These are phyloP conservation scores for Phocides pigmalion DNA, from an alignment of 1,140 invertebrate genomes.

Conservation along the genomic window DNA sequence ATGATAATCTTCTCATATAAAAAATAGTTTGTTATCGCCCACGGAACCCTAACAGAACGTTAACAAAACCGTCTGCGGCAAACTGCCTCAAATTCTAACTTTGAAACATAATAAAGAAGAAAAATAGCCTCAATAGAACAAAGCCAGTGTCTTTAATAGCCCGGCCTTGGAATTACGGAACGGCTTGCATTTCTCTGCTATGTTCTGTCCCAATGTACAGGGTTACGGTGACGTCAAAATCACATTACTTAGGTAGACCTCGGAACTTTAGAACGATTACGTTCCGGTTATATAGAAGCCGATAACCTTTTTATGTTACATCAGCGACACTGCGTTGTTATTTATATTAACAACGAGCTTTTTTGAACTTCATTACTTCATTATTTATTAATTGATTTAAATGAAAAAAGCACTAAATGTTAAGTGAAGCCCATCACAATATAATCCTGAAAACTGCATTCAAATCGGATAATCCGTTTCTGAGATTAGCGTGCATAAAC, in stretches of 20 bases:
- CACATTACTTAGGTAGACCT: neutral
- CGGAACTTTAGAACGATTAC: neutral
- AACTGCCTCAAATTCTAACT: neutral
- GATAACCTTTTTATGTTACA: neutral
- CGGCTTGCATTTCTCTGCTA: conserved; percentile 1
- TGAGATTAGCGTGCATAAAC: no score
- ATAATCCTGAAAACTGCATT: no score
- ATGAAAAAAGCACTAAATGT: no score
- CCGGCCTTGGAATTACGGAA: conserved; percentile 4
- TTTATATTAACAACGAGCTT: no score
- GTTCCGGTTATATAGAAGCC: neutral
- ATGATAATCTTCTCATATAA: no score
- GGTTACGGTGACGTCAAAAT: conserved; percentile 2
- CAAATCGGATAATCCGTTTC: no score
- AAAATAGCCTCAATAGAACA: conserved; percentile 1
- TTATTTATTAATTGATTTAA: no score
- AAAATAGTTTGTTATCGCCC: no score
- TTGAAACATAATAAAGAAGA: conserved; percentile 10
- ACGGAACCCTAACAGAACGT: neutral
- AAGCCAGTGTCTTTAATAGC: conserved; percentile 9
- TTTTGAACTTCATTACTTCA: no score
- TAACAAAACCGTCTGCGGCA: neutral
- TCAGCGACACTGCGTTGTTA: no score
- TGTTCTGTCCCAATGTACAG: conserved; percentile 2
- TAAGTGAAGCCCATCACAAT: no score